phyloP scores from a whole-genome alignment of 2,113 vertebrate species.

The Melanocharis versteri region DNA sequence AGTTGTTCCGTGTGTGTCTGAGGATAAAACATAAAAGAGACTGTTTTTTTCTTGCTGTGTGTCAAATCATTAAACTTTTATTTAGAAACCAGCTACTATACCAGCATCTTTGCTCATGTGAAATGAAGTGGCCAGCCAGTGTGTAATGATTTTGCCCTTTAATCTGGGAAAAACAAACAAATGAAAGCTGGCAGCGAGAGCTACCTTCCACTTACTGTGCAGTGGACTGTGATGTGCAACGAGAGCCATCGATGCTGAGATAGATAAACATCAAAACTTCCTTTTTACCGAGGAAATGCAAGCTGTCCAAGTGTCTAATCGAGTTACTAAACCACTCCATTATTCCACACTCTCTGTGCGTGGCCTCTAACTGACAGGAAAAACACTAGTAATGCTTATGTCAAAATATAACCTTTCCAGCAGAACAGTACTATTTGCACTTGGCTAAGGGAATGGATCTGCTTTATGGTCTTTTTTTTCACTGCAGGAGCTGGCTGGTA shows the following conservation, averaged over 20 bases:
- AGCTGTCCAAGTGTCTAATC: background rate
- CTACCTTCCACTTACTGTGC: background rate
- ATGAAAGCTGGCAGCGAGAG: background rate
- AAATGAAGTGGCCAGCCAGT: background rate
- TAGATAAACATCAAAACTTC: background rate
- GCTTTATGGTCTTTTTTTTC: background rate
- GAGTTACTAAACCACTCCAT: background rate
- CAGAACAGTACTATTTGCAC: background rate
- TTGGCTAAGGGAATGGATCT: background rate
- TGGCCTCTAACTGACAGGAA: background rate
- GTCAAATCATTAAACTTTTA: background rate
- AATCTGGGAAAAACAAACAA: background rate
- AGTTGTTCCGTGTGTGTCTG: rapidly evolving
- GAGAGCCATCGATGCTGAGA: background rate
- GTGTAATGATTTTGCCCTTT: conserved; percentile 3
- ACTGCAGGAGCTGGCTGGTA: background rate
- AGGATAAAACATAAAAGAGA: background rate
- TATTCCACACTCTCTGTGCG: background rate
- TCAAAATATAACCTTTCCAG: background rate
- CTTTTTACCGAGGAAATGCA: background rate
- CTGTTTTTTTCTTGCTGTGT: background rate
- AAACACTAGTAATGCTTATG: background rate
- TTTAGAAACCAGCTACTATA: background rate
- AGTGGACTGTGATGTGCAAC: background rate
- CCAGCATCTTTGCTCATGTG: background rate